Evolutionary conservation across 2,113 vertebrate genomes (phyloP).

Genomic region (Ptyas mucosa): DNA sequence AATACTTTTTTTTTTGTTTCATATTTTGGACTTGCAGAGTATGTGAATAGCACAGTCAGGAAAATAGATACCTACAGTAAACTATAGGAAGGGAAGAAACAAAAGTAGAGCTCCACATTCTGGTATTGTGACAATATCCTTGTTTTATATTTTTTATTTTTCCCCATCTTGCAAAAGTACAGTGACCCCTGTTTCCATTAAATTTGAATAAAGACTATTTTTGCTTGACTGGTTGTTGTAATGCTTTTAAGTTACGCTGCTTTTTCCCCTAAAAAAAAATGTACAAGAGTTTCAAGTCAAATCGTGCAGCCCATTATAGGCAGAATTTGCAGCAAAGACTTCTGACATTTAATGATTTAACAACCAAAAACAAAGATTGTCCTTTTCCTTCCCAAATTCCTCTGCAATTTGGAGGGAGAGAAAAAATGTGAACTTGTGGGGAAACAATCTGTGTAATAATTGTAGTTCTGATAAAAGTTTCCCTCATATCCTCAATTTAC

Average conservation of each 20-base stretch:
- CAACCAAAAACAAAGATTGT: neutral
- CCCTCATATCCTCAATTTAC: neutral
- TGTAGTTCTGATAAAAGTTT: neutral
- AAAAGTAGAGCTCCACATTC: conserved; percentile 73
- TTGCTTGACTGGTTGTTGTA: conserved; percentile 74
- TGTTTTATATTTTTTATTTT: conserved; percentile 81
- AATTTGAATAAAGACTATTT: conserved; percentile 84
- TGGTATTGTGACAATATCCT: conserved; percentile 80
- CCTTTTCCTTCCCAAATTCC: neutral
- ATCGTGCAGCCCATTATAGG: neutral
- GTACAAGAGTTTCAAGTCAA: neutral
- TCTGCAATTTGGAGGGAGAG: neutral
- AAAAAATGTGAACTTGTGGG: neutral
- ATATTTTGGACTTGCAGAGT: conserved; percentile 69
- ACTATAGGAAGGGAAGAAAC: conserved; percentile 62
- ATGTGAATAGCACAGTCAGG: conserved; percentile 74
- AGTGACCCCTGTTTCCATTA: conserved; percentile 77
- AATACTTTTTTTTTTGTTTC: conserved; percentile 60
- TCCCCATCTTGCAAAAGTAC: conserved; percentile 77
- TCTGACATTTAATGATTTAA: neutral
- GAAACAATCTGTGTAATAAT: neutral
- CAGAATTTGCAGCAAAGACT: neutral
- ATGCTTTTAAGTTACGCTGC: conserved; percentile 46
- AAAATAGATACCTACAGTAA: conserved; percentile 69
- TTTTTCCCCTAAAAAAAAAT: neutral